Conservation (phyloP, 1,140 invertebrate genomes). For the Schlechtendalia chinensis region DNA sequence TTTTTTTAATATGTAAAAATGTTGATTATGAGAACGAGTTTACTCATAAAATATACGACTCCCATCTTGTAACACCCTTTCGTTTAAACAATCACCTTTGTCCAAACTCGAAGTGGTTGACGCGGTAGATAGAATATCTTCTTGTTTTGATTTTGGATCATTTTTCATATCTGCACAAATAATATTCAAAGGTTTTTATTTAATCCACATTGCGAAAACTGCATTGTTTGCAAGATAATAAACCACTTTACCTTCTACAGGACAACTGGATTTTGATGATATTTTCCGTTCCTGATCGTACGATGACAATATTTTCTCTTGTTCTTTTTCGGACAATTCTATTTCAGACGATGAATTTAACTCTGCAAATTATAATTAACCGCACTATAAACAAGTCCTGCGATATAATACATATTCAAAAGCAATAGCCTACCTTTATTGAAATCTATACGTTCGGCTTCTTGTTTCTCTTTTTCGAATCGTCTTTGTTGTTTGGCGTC, state of each 20-base stretch:
- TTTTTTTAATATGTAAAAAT: too few relatives aligned
- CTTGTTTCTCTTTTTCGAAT: slow-evolving; percentile 52
- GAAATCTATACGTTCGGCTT: slow-evolving; percentile 50
- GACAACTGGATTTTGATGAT: slow-evolving; percentile 27
- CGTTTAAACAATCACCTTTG: background rate
- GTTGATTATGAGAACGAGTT: background rate
- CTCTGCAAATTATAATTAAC: slow-evolving; percentile 43
- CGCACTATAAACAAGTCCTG: background rate
- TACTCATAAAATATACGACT: slow-evolving; percentile 1
- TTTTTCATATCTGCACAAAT: slow-evolving; percentile 27
- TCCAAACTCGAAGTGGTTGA: slow-evolving; percentile 46
- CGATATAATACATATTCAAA: background rate
- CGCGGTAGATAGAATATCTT: slow-evolving; percentile 24
- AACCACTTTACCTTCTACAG: background rate
- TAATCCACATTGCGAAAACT: background rate
- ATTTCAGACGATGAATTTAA: slow-evolving; percentile 51
- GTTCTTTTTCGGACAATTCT: slow-evolving; percentile 54
- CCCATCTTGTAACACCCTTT: background rate
- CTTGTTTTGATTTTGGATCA: slow-evolving; percentile 44
- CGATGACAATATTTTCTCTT: slow-evolving; percentile 52
- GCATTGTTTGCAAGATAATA: too few relatives aligned
- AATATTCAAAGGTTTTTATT: slow-evolving; percentile 6
- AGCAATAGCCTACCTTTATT: slow-evolving; percentile 21
- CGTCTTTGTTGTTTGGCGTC: slow-evolving; percentile 53
- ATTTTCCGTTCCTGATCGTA: slow-evolving; percentile 53